phyloP scores from a whole-genome alignment of 2,888 invertebrate genomes.

The Osmoderma eremita region DNA sequence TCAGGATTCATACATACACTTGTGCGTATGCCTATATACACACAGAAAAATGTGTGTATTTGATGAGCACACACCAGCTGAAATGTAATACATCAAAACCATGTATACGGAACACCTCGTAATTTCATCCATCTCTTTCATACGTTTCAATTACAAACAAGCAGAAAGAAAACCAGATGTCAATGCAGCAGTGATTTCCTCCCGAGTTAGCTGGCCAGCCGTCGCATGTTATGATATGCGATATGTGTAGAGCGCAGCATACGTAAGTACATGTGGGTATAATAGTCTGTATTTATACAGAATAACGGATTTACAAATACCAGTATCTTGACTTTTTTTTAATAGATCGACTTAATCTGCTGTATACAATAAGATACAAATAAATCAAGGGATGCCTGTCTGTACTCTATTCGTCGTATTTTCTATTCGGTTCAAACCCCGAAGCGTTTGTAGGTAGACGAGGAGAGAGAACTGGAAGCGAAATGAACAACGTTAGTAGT shows the following conservation, averaged over 20 bases:
- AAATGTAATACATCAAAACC: slow-evolving; percentile 34
- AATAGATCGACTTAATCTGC: slow-evolving; percentile 36
- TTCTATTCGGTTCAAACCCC: slow-evolving; percentile 13
- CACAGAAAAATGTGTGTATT: background rate
- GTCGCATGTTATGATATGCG: background rate
- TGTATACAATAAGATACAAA: slow-evolving; percentile 27
- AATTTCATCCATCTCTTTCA: slow-evolving; percentile 33
- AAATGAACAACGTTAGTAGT: slow-evolving; percentile 7
- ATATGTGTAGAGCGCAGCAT: slow-evolving; percentile 1
- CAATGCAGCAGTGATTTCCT: slow-evolving; percentile 31
- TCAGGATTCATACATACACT: slow-evolving; percentile 1
- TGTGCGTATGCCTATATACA: background rate
- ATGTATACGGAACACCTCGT: slow-evolving; percentile 7
- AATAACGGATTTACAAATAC: slow-evolving; percentile 37
- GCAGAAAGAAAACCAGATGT: slow-evolving; percentile 26
- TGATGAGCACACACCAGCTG: background rate
- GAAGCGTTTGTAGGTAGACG: slow-evolving; percentile 13
- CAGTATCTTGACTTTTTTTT: slow-evolving; percentile 38
- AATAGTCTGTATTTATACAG: slow-evolving; percentile 28
- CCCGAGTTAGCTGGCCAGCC: slow-evolving; percentile 13
- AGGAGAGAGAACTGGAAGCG: slow-evolving; percentile 21
- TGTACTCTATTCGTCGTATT: too few species aligned
- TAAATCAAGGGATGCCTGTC: slow-evolving; percentile 28
- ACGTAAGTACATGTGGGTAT: background rate
- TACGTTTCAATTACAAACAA: slow-evolving; percentile 36